phyloP scores from a whole-genome alignment of 1,140 invertebrate genomes.

The Ceratosolen solmsi region DNA sequence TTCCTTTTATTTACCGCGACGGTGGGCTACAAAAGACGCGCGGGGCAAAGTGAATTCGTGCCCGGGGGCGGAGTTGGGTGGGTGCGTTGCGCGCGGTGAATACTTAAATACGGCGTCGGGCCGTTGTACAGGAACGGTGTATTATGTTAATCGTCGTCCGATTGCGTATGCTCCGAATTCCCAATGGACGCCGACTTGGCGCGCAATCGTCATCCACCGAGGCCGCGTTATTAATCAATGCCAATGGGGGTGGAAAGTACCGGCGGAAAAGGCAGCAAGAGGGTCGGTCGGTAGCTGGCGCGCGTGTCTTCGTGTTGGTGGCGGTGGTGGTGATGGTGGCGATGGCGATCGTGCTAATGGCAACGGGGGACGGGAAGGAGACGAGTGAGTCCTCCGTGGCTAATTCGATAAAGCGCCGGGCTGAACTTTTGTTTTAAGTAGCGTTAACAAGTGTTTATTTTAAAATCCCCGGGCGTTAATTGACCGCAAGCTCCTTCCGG shows the following conservation, averaged over 20 bases:
- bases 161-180: background rate
- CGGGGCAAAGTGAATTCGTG: conserved; percentile 6
- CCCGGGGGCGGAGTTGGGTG: background rate
- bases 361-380: background rate
- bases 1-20: conserved; percentile 31
- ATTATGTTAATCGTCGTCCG: conserved; percentile 33
- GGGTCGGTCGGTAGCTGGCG: too few species aligned
- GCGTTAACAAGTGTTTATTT: conserved; percentile 67
- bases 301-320: too few species aligned
- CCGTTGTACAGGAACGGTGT: background rate
- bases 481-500: conserved; percentile 59
- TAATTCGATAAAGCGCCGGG: conserved; percentile 62
- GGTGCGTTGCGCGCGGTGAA: conserved; percentile 6
- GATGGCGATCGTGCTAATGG: background rate
- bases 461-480: conserved; percentile 63
- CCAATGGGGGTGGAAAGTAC: background rate
- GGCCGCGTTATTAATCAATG: background rate
- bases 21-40: background rate
- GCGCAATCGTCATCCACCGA: background rate
- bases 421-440: conserved; percentile 63
- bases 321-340: background rate
- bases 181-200: background rate
- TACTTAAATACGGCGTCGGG: conserved; percentile 15
- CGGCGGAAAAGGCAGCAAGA: background rate
- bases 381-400: conserved; percentile 9